phyloP scores from a whole-genome alignment of 2,113 vertebrate genomes.

The Brachionichthys hirsutus region DNA sequence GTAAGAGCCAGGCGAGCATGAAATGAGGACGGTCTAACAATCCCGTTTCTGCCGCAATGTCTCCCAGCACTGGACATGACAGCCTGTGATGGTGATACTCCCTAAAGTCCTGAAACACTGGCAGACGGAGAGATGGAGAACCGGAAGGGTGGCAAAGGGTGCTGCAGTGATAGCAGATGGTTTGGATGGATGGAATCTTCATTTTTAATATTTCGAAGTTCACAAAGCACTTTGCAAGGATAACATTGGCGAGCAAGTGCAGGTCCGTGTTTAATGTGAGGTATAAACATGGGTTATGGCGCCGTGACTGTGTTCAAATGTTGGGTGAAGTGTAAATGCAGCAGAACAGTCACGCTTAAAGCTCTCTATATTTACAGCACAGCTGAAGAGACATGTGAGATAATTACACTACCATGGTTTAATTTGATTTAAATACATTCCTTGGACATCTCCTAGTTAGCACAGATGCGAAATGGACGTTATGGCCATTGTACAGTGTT shows the following conservation, averaged over 20 bases:
- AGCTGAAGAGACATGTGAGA: not conserved
- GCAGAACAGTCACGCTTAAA: not conserved
- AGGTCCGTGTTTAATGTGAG: constrained; percentile 25
- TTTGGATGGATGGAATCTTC: constrained; percentile 43
- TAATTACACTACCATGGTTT: constrained; percentile 10
- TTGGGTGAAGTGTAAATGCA: constrained; percentile 39
- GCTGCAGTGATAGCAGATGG: constrained; percentile 41
- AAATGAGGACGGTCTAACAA: constrained; percentile 42
- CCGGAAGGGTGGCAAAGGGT: constrained; percentile 40
- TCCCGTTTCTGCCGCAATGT: constrained; percentile 27
- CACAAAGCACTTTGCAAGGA: constrained; percentile 21
- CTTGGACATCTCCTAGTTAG: constrained; percentile 10
- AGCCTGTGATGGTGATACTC: constrained; percentile 18
- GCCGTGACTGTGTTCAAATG: constrained; percentile 21
- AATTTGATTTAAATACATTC: constrained; percentile 22
- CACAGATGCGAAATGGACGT: constrained; percentile 20
- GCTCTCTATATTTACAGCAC: too few species aligned
- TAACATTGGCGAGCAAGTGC: constrained; percentile 26
- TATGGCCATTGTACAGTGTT: constrained; percentile 7
- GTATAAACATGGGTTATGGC: constrained; percentile 25
- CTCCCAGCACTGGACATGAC: constrained; percentile 27
- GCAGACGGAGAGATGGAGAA: constrained; percentile 44
- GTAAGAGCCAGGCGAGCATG: constrained; percentile 44
- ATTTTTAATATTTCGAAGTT: constrained; percentile 24
- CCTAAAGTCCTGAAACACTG: constrained; percentile 21